A percentile compares a stretch with the other conserved stretches of the same genome.
phyloP scores from a whole-genome alignment of 2,888 invertebrate genomes.

The Lysandra coridon region DNA sequence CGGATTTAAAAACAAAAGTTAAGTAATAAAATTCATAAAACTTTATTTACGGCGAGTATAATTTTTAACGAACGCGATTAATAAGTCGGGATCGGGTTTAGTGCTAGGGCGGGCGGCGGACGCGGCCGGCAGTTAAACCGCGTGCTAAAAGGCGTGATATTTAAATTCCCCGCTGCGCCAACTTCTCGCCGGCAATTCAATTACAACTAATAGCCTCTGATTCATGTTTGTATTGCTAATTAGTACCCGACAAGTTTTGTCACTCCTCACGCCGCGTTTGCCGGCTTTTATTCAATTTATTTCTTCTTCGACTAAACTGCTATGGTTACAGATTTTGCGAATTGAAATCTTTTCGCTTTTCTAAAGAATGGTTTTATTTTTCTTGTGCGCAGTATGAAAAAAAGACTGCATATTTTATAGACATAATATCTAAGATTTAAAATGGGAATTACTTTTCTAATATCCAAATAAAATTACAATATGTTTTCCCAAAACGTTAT shows the following conservation, averaged over 20 bases:
- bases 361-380: background rate
- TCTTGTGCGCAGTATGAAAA: background rate
- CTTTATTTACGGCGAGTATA: slow-evolving; percentile 11
- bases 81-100: slow-evolving; percentile 39
- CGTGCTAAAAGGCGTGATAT: slow-evolving; percentile 67
- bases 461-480: too few species aligned
- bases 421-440: too few species aligned
- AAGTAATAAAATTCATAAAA: slow-evolving; percentile 28
- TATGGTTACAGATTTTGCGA: slow-evolving; percentile 40
- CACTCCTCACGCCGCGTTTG: slow-evolving; percentile 67
- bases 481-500: too few species aligned
- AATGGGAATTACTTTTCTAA: too few species aligned
- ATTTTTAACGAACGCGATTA: slow-evolving; percentile 22
- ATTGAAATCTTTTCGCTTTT: background rate
- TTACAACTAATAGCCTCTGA: slow-evolving; percentile 80
- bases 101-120: slow-evolving; percentile 38
- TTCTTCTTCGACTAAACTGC: slow-evolving; percentile 57
- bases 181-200: slow-evolving; percentile 77
- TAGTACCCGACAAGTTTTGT: slow-evolving; percentile 78
- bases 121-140: slow-evolving; percentile 53
- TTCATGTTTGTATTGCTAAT: slow-evolving; percentile 81
- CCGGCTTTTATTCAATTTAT: slow-evolving; percentile 66
- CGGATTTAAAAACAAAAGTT: slow-evolving; percentile 60
- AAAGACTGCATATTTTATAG: background rate
- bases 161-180: slow-evolving; percentile 73